Base-by-base conservation (phyloP, 2,797 vertebrate genomes). In the Gadopsis marmoratus region DNA sequence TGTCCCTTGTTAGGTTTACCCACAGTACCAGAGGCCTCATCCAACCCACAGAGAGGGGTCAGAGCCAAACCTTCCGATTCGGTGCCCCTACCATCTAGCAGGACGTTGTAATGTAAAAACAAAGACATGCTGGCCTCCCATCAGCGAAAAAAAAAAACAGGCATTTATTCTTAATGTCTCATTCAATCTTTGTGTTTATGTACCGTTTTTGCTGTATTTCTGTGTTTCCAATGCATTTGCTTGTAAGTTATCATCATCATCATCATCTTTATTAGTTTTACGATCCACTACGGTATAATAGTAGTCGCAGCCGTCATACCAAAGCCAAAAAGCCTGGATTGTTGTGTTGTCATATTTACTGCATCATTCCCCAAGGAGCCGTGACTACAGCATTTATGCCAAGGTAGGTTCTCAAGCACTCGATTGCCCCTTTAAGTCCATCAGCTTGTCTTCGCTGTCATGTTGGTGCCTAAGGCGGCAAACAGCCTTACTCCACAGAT, bases 401-500 rank as follows among this genome's bases (percentile, higher is more conserved):
- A 69, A 87, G 83, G 73, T 79, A 74, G 54, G 17, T 21, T 75
- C 66, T 66, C 33, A 7, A 56, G 64, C 47, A 47, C 39, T 79
- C 16, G 71, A 75, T 79, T 74, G 51, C 62, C 74, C 70, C 66
- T 80, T 87, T 67, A 74, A 86, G 86, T 88, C 90, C 75, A 76
- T 89, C 78, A 77, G 74, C 78, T 76, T 82, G 72, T 79, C 79
- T 92, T 85, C 87, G 88, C 90, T 90, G 87, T 89, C 86, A 76
- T 77, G 82, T 71, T 39, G 51, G 62, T 9, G 88, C 92, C 91
- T 59, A 0, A 79, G 91, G 93, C 92, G 8, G 68, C 66, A 73
- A 90, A 86, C 83, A 23, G 85, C 80, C 82, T 65, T 7, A 75
- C 73, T 80, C 80, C 80, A 68, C 79, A 33, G 77, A 85, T 86